Evolutionary conservation across 2,113 vertebrate species (phyloP).

Genomic region (Dendrocopos noguchii): DNA sequence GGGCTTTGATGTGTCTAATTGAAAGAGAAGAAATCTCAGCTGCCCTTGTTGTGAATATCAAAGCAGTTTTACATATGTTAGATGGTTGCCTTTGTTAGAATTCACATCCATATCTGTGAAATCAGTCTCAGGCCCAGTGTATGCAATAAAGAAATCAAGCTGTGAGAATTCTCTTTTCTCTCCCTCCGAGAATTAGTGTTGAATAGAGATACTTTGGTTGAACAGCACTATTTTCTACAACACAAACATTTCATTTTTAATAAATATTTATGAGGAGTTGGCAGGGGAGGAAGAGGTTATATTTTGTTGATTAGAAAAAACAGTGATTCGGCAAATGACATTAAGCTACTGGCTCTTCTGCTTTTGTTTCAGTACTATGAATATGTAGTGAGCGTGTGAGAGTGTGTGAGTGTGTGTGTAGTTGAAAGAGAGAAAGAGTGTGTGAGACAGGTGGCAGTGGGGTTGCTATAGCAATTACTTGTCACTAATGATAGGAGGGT

Average conservation of each 20-base stretch:
- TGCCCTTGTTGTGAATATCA: neutral
- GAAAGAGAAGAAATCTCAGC: neutral
- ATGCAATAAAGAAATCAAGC: slow-evolving; percentile 28
- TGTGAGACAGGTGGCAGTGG: slow-evolving; percentile 80
- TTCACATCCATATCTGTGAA: slow-evolving; percentile 15
- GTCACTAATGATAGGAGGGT: slow-evolving; percentile 83
- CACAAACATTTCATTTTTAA: slow-evolving; percentile 65
- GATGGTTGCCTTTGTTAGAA: slow-evolving; percentile 37
- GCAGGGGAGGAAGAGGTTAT: slow-evolving; percentile 56
- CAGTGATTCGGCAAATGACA: slow-evolving; percentile 67
- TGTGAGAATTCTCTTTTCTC: slow-evolving; percentile 52
- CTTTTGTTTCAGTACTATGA: slow-evolving; percentile 74
- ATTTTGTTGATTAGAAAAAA: slow-evolving; percentile 67
- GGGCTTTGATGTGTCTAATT: neutral
- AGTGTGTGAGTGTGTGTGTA: neutral
- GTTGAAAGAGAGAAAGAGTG: slow-evolving; percentile 30
- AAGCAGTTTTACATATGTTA: neutral
- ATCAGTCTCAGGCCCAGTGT: slow-evolving; percentile 3
- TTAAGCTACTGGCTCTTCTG: slow-evolving; percentile 52
- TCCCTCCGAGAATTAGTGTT: slow-evolving; percentile 48
- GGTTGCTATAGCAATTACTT: slow-evolving; percentile 83
- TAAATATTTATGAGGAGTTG: slow-evolving; percentile 67
- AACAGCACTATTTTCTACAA: slow-evolving; percentile 63
- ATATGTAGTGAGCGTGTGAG: slow-evolving; percentile 37
- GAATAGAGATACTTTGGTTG: slow-evolving; percentile 53